These are phyloP conservation scores for Leptoteleia sp. DNA, from an alignment of 1,140 invertebrate genomes.

Conservation along the genomic window DNA sequence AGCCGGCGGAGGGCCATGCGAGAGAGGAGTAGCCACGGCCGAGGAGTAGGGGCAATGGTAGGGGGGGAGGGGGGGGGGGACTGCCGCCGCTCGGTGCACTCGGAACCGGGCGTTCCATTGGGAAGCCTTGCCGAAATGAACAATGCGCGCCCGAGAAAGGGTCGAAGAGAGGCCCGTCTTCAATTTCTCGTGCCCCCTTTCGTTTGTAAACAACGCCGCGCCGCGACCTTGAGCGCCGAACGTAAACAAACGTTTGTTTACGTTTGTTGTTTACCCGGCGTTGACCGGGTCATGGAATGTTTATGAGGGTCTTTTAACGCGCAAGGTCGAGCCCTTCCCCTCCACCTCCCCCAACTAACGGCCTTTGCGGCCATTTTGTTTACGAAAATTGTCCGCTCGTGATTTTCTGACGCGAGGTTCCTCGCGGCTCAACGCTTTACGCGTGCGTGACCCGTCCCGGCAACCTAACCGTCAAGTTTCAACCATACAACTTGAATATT, in stretches of 20 bases:
- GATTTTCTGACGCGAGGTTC: no score
- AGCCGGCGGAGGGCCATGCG: no score
- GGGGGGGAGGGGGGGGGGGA: not conserved
- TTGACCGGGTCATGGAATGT: constrained; percentile 42
- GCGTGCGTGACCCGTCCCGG: no score
- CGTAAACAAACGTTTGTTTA: constrained; percentile 54
- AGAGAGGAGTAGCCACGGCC: no score
- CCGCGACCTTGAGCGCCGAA: constrained; percentile 33
- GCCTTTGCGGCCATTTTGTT: constrained; percentile 2
- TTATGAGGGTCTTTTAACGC: constrained; percentile 7
- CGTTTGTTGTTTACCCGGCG: constrained; percentile 40
- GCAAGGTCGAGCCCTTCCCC: constrained; percentile 1
- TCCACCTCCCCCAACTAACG: no score
- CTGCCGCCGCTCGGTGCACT: constrained; percentile 15
- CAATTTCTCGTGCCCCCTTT: no score
- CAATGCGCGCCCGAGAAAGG: constrained; percentile 21
- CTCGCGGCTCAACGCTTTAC: no score
- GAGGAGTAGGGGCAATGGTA: not conserved
- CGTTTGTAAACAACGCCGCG: constrained; percentile 6
- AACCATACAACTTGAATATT: no score
- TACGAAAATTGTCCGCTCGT: not conserved
- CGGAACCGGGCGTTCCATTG: constrained; percentile 3
- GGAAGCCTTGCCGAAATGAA: constrained; percentile 27
- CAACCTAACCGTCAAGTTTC: no score
- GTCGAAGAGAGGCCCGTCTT: no score